These are phyloP conservation scores for Eristalinus aeneus DNA, from an alignment of 2,888 invertebrate genomes.

Conservation along the genomic window DNA sequence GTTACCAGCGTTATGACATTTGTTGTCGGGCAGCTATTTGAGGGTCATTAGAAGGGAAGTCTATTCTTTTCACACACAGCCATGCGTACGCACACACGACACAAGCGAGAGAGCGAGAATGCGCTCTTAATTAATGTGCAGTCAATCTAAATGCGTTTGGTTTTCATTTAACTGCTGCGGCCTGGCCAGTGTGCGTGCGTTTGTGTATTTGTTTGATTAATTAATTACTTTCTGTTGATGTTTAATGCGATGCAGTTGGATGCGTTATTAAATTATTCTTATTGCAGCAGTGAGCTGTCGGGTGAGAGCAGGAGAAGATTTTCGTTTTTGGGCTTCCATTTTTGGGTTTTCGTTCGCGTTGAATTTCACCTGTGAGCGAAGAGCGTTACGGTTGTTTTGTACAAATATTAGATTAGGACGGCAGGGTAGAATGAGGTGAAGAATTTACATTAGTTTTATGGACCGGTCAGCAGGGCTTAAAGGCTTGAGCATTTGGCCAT, in stretches of 20 bases:
- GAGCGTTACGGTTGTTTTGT: constrained; percentile 58
- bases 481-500: constrained; percentile 6
- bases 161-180: constrained; percentile 14
- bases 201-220: constrained; percentile 66
- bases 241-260: constrained; percentile 62
- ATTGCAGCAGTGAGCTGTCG: constrained; percentile 51
- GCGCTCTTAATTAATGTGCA: constrained; percentile 70
- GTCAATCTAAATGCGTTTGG: constrained; percentile 54
- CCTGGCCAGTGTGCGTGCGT: background rate
- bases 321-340: background rate
- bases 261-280: constrained; percentile 68
- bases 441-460: constrained; percentile 58
- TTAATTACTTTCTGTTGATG: constrained; percentile 60
- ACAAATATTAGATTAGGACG: constrained; percentile 54
- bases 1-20: constrained; percentile 50
- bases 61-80: background rate
- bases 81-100: background rate
- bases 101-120: constrained; percentile 33
- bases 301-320: background rate
- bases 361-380: constrained; percentile 20
- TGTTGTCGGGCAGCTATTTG: constrained; percentile 48
- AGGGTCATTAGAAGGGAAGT: constrained; percentile 66
- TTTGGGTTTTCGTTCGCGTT: background rate
- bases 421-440: constrained; percentile 6
- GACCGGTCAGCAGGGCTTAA: background rate